A percentile compares a stretch with the other conserved stretches of the same genome.
Conservation (phyloP, 2,113 vertebrate species). For the Heliornis fulica region DNA sequence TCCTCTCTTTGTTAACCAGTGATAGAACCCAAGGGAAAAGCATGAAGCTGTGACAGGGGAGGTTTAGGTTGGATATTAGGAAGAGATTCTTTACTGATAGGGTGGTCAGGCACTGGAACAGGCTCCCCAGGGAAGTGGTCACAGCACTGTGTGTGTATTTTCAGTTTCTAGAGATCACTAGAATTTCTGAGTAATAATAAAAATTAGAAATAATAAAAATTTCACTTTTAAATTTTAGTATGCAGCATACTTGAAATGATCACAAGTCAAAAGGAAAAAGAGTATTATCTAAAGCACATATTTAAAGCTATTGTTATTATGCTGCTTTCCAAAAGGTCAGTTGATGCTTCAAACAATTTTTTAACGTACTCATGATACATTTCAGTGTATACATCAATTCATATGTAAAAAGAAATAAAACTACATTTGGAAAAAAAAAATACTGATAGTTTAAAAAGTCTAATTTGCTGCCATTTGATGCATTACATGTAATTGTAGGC, state of each 20-base stretch:
- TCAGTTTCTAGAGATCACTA: background rate
- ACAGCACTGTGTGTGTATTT: no score
- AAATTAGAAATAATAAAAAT: background rate
- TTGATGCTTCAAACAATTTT: background rate
- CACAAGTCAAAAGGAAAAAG: background rate
- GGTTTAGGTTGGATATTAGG: no score
- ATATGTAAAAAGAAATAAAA: background rate
- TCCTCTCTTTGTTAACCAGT: no score
- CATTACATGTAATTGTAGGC: background rate
- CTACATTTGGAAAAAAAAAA: background rate
- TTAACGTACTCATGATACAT: background rate
- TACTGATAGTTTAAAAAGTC: background rate
- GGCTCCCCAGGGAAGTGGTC: no score
- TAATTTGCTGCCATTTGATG: conserved; percentile 1
- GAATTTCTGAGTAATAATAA: background rate
- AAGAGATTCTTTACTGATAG: no score
- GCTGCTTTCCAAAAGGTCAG: background rate
- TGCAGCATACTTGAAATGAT: background rate
- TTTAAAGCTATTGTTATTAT: background rate
- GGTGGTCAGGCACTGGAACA: no score
- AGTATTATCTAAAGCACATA: background rate
- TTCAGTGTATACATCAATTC: background rate
- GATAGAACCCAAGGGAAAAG: no score
- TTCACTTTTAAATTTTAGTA: background rate
- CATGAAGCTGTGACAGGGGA: no score